phyloP scores from a whole-genome alignment of 2,797 vertebrate species.

The Semotilus atromaculatus region DNA sequence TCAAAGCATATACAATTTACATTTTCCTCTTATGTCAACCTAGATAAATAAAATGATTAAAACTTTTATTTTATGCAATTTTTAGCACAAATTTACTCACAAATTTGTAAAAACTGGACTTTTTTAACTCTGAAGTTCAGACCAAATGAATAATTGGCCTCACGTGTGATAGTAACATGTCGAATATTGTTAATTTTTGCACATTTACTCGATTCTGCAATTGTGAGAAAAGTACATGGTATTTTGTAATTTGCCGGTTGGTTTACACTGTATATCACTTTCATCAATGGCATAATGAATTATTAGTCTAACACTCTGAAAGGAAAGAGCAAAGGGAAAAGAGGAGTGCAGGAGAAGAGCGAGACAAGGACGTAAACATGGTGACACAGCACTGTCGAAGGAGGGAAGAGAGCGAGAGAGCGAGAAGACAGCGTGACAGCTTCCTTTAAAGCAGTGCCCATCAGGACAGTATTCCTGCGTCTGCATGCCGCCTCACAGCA shows the following conservation, averaged over 20 bases:
- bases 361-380: slow-evolving; percentile 42
- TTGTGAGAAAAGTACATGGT: not conserved
- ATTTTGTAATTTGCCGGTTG: not conserved
- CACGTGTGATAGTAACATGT: not conserved
- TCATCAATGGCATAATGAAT: not conserved
- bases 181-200: not conserved
- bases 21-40: not conserved
- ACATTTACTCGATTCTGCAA: not conserved
- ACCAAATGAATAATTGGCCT: not conserved
- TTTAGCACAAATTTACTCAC: not conserved
- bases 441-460: slow-evolving; percentile 25
- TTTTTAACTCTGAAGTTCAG: not conserved
- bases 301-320: not conserved
- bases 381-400: slow-evolving; percentile 44
- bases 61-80: not conserved
- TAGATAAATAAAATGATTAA: not conserved
- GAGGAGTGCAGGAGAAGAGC: slow-evolving; percentile 2
- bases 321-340: slow-evolving; percentile 26
- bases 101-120: not conserved
- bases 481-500: not conserved
- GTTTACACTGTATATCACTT: not conserved
- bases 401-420: slow-evolving; percentile 16
- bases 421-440: slow-evolving; percentile 22
- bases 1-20: too few species aligned
- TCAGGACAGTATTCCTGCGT: slow-evolving; percentile 27